Base-by-base conservation (phyloP, 2,888 invertebrate genomes). In the Argyresthia albistria region DNA sequence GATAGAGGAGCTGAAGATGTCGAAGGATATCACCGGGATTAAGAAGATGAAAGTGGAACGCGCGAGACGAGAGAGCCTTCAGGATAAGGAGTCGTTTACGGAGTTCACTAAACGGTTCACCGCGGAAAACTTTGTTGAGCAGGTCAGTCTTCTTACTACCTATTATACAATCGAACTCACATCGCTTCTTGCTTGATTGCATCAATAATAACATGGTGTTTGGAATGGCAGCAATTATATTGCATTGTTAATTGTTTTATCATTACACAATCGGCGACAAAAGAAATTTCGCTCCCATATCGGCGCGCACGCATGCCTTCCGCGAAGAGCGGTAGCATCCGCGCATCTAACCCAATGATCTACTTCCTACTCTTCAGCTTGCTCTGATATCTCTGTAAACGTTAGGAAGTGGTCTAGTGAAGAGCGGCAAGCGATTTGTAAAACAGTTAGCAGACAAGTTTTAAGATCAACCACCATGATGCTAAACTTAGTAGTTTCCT, bases 1-100 rank as follows among this genome's bases (percentile, higher is more conserved):
- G 49, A 97, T 97, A 58, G 97, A 96, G 48, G 97, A 97, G 70
- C 81, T 97, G 56, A 97, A 97, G 78, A 92, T 95, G 88, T 96
- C 96, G 46, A 96, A 94, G 76, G 96, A 97, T 72, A 95, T 97
- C 57, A 93, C 95, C 1, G 97, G 97, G n/a, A 96, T 97, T 53
- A 95, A 94, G 78, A 97, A 97, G 77, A 80, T 97, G 89, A 97
- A 97, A 76, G 95, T 96, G 60, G 96, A 97, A 78, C 90, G 95
- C 59, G 94, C 95, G 25, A 93, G 95, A 70, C 90, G 94, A 59
- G 96, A 96, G 73, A 94, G 93, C 67, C 90, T 91, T 50, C 91
- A 93, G 66, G 96, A 96, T 61, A 94, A 95, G 75, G 93, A 94
- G 72, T 90, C 95, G 55, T 94, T 93, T 71, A 91, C 94, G 60